Evolutionary conservation across 92 coral and sea anemone genomes (phyloP).

Genomic region (Umimayanthus kanabou): DNA sequence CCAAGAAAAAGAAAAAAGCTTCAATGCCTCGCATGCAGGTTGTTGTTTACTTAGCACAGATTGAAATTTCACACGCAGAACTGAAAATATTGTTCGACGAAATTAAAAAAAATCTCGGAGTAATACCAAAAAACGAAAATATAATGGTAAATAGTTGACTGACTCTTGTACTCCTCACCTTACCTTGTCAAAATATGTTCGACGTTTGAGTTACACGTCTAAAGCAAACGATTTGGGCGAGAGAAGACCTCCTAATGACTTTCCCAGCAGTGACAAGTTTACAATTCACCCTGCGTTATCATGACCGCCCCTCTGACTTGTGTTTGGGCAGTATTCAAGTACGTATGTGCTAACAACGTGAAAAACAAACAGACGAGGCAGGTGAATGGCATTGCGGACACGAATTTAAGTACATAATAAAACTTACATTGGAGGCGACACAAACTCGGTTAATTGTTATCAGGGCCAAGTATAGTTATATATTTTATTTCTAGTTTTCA

Average conservation of each 20-base stretch:
- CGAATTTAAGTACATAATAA: neutral
- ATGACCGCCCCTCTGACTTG: too few relatives aligned
- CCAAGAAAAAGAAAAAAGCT: neutral
- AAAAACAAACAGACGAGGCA: constrained; percentile 8
- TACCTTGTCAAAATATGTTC: neutral
- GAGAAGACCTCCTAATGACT: neutral
- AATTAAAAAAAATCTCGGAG: neutral
- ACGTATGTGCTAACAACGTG: neutral
- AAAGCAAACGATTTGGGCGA: neutral
- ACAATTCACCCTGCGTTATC: too few relatives aligned
- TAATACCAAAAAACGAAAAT: too few relatives aligned
- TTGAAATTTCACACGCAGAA: neutral
- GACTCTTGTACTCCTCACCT: neutral
- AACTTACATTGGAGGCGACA: neutral
- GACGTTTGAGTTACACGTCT: neutral
- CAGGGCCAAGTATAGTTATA: neutral
- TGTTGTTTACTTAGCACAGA: neutral
- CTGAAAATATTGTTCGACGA: neutral
- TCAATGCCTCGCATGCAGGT: neutral
- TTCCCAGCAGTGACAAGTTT: neutral
- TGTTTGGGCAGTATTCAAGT: constrained; percentile 1
- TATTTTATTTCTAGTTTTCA: neutral
- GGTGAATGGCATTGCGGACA: neutral
- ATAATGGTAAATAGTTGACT: too few relatives aligned
- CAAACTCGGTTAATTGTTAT: neutral